These are phyloP conservation scores for Elaphurus davidianus DNA, from an alignment of 2,113 vertebrate species.

Conservation along the genomic window DNA sequence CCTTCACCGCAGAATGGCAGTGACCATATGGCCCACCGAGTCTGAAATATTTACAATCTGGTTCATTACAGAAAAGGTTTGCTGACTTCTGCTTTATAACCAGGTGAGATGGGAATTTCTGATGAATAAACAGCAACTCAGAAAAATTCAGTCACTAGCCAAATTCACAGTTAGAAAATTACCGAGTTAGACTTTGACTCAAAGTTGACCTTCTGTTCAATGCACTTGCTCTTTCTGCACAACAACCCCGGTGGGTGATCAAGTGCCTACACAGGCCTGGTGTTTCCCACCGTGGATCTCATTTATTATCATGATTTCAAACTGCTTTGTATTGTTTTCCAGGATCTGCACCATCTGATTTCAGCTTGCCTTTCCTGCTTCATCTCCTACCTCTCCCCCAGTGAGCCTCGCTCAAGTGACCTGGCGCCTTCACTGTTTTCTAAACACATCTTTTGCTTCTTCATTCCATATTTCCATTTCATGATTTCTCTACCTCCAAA, in stretches of 20 bases:
- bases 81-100: neutral
- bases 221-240: neutral
- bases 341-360: neutral
- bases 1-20: neutral
- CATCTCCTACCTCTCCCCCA: neutral
- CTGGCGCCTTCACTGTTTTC: neutral
- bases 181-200: neutral
- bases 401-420: fast-evolving
- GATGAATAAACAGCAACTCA: neutral
- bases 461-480: neutral
- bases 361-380: neutral
- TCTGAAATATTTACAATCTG: neutral
- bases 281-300: neutral
- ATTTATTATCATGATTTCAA: neutral
- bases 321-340: neutral
- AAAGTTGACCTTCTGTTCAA: neutral
- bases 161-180: neutral
- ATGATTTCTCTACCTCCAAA: too few relatives aligned
- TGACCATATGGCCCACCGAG: neutral
- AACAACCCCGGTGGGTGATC: neutral
- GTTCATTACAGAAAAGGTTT: neutral
- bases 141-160: neutral
- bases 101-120: neutral
- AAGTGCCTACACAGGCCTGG: neutral
- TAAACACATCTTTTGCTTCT: neutral